Conservation (phyloP, 2,888 invertebrate genomes). For the Drosophila leonis region DNA sequence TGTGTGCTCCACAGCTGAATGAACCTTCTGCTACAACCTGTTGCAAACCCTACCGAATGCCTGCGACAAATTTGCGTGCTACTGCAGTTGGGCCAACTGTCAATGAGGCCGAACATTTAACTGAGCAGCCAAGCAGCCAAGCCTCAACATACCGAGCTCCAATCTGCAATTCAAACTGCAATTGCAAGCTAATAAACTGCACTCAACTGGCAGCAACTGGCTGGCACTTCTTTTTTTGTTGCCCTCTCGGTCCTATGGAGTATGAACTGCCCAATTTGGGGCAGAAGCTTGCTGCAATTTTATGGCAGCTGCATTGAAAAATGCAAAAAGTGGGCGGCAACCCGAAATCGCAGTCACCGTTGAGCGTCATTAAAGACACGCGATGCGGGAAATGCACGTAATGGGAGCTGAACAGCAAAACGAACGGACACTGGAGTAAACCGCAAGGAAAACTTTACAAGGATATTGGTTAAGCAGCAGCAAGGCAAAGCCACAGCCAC, state of each 20-base stretch:
- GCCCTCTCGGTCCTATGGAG: neutral
- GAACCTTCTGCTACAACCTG: neutral
- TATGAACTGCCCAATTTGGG: conserved; percentile 19
- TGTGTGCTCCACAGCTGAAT: no score
- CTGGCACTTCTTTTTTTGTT: neutral
- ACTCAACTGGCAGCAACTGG: conserved; percentile 16
- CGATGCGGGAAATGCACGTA: conserved; percentile 47
- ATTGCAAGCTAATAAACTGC: conserved; percentile 39
- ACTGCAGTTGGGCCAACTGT: neutral
- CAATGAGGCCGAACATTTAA: conserved; percentile 1
- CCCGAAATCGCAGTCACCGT: conserved; percentile 56
- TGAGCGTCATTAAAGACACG: conserved; percentile 67
- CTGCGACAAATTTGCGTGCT: conserved; percentile 2
- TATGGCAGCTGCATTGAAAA: conserved; percentile 67
- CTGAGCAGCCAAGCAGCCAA: conserved; percentile 1
- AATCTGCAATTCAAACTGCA: conserved; percentile 20
- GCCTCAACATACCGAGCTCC: neutral
- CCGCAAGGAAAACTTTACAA: neutral
- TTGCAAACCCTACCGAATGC: neutral
- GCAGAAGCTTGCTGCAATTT: conserved; percentile 49
- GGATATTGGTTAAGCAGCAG: neutral
- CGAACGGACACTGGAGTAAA: conserved; percentile 9
- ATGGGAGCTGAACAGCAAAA: conserved; percentile 27
- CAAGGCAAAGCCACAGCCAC: neutral
- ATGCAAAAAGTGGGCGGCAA: conserved; percentile 52